A percentile compares a stretch with the other conserved stretches of the same genome.
phyloP scores from a whole-genome alignment of 1,140 invertebrate species.

The Sinonovacula constricta region DNA sequence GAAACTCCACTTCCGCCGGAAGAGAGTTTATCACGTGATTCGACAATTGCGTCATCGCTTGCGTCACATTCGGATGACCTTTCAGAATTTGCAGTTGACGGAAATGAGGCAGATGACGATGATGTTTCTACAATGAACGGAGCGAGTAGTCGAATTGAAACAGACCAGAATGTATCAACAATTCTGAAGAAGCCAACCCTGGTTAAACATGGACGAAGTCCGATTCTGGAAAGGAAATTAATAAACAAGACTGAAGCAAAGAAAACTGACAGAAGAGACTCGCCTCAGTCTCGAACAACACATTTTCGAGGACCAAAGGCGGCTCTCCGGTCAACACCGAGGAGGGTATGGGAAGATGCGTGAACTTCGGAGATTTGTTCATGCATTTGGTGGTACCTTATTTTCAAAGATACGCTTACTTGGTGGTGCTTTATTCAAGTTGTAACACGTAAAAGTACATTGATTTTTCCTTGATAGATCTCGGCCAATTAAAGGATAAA shows the following conservation, averaged over 20 bases:
- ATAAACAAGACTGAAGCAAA: background rate
- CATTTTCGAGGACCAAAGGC: conserved; percentile 23
- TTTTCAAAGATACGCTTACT: too few relatives aligned
- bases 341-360: conserved; percentile 36
- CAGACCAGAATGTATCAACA: background rate
- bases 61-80: background rate
- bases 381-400: too few relatives aligned
- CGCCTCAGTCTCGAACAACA: background rate
- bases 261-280: background rate
- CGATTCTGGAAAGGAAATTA: background rate
- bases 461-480: too few relatives aligned
- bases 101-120: conserved; percentile 43
- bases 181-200: background rate
- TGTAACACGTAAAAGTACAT: too few relatives aligned
- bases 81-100: conserved; percentile 8
- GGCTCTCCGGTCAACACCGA: conserved; percentile 25
- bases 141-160: background rate
- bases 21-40: conserved; percentile 20
- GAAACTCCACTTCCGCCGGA: background rate
- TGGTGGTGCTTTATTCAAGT: too few relatives aligned
- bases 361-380: background rate
- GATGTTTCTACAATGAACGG: background rate
- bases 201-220: background rate
- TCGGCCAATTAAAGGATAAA: too few relatives aligned
- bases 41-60: background rate